Conservation (phyloP, 2,888 invertebrate genomes). For the Maniola hyperantus region DNA sequence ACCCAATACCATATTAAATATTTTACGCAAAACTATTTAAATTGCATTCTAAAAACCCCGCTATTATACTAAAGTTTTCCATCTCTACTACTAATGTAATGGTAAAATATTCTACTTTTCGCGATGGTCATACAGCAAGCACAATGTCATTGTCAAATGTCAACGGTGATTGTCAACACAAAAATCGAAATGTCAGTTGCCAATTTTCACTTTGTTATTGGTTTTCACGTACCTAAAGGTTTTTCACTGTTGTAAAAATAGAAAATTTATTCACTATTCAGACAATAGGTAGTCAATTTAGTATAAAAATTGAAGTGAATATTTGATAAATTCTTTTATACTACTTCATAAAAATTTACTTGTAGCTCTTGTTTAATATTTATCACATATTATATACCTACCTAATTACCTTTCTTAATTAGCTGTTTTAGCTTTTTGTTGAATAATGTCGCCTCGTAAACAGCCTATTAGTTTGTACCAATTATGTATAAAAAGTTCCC, state of each 20-base stretch:
- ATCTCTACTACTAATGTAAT: too few species aligned
- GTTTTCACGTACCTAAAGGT: too few species aligned
- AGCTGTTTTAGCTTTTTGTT: neutral
- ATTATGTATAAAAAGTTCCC: slow-evolving; percentile 67
- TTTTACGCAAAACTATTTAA: too few species aligned
- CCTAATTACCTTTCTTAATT: neutral
- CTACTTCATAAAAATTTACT: slow-evolving; percentile 4
- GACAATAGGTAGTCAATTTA: neutral
- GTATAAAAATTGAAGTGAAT: neutral
- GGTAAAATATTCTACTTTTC: too few species aligned
- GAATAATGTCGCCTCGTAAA: slow-evolving; percentile 71
- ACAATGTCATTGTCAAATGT: too few species aligned
- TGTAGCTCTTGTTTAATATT: neutral
- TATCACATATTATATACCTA: neutral
- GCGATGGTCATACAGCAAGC: too few species aligned
- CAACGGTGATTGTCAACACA: too few species aligned
- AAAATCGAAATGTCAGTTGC: too few species aligned
- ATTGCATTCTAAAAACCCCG: too few species aligned
- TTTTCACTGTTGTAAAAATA: neutral
- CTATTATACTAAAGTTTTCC: too few species aligned
- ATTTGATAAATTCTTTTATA: neutral
- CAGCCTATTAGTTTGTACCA: slow-evolving; percentile 71
- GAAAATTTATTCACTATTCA: neutral
- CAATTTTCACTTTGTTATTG: too few species aligned
- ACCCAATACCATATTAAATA: too few species aligned